These are phyloP conservation scores for Spodoptera frugiperda DNA, from an alignment of 1,140 invertebrate species.

Conservation along the genomic window DNA sequence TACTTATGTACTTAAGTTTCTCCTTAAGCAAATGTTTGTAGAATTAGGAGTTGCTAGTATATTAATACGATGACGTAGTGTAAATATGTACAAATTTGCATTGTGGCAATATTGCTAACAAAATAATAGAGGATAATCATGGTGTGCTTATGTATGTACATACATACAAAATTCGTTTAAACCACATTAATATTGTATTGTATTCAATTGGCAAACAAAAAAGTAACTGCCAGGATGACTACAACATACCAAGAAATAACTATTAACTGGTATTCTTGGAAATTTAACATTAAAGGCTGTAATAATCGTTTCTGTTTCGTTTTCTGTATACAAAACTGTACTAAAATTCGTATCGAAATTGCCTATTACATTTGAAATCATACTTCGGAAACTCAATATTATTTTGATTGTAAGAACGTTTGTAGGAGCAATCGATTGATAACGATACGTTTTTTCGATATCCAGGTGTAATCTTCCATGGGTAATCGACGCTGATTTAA, in stretches of 20 bases:
- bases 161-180: no score
- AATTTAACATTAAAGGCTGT: not conserved
- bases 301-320: conserved; percentile 3
- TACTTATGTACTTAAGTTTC: no score
- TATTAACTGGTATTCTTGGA: conserved; percentile 2
- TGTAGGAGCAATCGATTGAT: conserved; percentile 16
- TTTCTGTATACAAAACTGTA: not conserved
- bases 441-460: conserved; percentile 33
- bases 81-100: no score
- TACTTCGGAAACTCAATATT: conserved; percentile 26
- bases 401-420: conserved; percentile 19
- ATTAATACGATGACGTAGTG: no score
- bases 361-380: conserved; percentile 25
- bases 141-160: no score
- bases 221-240: no score
- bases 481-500: conserved; percentile 27
- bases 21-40: no score
- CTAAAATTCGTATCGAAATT: conserved; percentile 14
- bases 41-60: no score
- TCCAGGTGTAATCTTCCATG: conserved; percentile 24
- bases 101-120: no score
- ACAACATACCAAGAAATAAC: not conserved
- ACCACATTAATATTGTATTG: no score
- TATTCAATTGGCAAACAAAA: no score
- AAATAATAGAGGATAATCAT: no score